phyloP scores from a whole-genome alignment of 2,888 invertebrate species.

The Epistrophella euchroma region DNA sequence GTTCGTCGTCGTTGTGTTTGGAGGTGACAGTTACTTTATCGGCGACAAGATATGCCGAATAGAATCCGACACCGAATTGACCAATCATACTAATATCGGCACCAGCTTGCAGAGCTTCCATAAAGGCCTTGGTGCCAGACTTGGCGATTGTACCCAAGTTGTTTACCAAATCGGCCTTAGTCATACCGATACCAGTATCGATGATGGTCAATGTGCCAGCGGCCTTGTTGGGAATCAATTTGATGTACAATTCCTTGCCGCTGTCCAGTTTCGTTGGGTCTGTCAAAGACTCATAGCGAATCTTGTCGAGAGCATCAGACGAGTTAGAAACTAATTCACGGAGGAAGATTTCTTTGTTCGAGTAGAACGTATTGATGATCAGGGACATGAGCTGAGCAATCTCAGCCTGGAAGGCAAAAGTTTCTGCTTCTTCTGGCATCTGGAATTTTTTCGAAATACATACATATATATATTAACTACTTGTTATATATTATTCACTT shows the following conservation, averaged over 20 bases:
- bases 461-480: neutral
- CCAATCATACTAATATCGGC: slow-evolving; percentile 99
- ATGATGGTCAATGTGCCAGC: slow-evolving; percentile 96
- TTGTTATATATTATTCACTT: neutral
- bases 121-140: slow-evolving; percentile 99
- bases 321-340: slow-evolving; percentile 98
- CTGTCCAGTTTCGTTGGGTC: slow-evolving; percentile 95
- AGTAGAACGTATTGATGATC: slow-evolving; percentile 99
- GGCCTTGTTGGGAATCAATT: slow-evolving; percentile 96
- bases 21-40: slow-evolving; percentile 95
- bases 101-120: slow-evolving; percentile 98
- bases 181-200: slow-evolving; percentile 98
- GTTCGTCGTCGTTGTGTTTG: slow-evolving; percentile 98
- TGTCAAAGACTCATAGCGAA: slow-evolving; percentile 97
- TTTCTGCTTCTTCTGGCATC: slow-evolving; percentile 95
- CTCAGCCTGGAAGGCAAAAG: slow-evolving; percentile 99
- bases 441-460: slow-evolving; percentile 84
- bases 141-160: slow-evolving; percentile 98
- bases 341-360: slow-evolving; percentile 99
- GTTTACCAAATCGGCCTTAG: slow-evolving; percentile 98
- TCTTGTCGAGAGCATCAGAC: slow-evolving; percentile 94
- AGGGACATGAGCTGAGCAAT: slow-evolving; percentile 99
- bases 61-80: slow-evolving; percentile 99
- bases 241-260: slow-evolving; percentile 97
- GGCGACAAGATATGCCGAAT: slow-evolving; percentile 97